Base-by-base conservation (phyloP, 1,140 invertebrate species). In the Papilio dardanus region DNA sequence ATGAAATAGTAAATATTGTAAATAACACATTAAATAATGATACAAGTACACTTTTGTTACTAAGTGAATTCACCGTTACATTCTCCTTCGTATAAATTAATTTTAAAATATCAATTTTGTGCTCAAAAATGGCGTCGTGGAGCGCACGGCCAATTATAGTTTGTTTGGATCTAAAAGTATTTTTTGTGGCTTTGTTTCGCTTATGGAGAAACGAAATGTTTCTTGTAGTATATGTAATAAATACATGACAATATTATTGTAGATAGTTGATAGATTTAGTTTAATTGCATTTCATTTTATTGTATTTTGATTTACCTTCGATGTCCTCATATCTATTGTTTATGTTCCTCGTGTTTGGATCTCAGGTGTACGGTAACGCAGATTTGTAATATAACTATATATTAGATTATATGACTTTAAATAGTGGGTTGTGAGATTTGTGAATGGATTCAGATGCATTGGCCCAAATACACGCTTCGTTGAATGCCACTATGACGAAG, bases 371-470 rank as follows among this genome's bases (percentile, higher is more conserved):
- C 84, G 86, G 83, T 88, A 81, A 86, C 85, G 77, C 81, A 78
- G 73, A 85, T 77, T n/a, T 87, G 81, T 85, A 76, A 81, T 71
- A 75, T 69, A 46, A 66, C 54, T 71, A 78, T 82, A 79, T 74
- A 79, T 79, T 84, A 78, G 75, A 78, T 78, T 78, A 80, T 80
- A 81, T 79, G 81, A 86, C 81, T 79, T 79, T 80, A 76, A 86
- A n/a, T 90, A 87, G 89, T 79, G 83, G 89, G 89, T 92, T 92
- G 90, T 92, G 90, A 92, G 83, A 87, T 81, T 81, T 77, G 75
- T 84, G 83, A 87, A 86, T 86, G 84, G 85, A 86, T 81, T 73
- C 50, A 78, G 37, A 79, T 68, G 74, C 80, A 79, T 80, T 79
- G 76, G 73, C 77, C 77, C 30, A 74, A 30, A 30, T 58, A 58